phyloP scores from a whole-genome alignment of 2,797 vertebrate genomes.

The Platalea minor region DNA sequence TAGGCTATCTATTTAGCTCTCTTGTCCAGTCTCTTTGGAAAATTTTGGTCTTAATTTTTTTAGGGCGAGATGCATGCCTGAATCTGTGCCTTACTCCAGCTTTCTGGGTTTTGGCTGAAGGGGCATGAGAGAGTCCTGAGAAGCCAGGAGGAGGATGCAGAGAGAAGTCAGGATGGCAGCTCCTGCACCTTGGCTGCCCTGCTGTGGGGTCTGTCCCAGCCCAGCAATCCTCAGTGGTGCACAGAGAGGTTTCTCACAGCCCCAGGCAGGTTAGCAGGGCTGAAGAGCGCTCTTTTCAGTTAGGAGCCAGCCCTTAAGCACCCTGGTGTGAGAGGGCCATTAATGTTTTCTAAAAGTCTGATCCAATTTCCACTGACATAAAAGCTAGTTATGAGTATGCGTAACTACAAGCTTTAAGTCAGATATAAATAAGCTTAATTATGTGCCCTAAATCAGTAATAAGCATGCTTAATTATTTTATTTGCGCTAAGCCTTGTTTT shows the following conservation, averaged over 20 bases:
- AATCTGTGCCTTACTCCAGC: background rate
- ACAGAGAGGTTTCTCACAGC: background rate
- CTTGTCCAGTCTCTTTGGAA: background rate
- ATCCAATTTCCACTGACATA: background rate
- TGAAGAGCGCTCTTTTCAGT: background rate
- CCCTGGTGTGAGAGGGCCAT: background rate
- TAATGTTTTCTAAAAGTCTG: background rate
- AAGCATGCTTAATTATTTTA: slow-evolving; percentile 7
- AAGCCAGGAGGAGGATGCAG: background rate
- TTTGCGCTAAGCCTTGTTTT: slow-evolving; percentile 22
- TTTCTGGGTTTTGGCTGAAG: background rate
- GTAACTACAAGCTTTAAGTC: slow-evolving; percentile 7
- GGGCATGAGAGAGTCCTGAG: background rate
- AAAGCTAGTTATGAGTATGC: background rate
- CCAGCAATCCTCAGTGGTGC: background rate
- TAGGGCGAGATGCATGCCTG: background rate
- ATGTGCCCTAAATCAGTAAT: background rate
- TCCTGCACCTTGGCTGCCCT: background rate
- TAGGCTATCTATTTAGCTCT: background rate
- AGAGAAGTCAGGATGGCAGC: background rate
- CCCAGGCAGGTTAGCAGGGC: background rate
- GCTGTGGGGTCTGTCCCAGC: background rate
- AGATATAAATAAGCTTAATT: slow-evolving; percentile 29
- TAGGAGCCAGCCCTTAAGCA: background rate
- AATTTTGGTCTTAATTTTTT: background rate